Evolutionary conservation across 2,113 vertebrate species (phyloP).

Genomic region (Burhinus bistriatus): DNA sequence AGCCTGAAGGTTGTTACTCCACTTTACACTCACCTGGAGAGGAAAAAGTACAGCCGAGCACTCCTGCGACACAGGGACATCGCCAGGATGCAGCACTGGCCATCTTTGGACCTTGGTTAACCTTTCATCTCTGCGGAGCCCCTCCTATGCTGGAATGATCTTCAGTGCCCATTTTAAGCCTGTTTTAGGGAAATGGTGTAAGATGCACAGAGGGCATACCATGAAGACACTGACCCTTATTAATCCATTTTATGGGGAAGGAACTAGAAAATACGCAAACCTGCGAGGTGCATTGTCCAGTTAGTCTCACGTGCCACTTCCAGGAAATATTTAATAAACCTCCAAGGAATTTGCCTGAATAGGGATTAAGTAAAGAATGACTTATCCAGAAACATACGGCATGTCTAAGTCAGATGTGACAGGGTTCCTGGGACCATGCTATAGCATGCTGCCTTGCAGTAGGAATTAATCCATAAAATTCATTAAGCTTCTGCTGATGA

Average conservation of each 20-base stretch:
- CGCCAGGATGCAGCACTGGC: background rate
- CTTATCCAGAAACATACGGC: background rate
- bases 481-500: background rate
- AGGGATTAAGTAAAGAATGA: background rate
- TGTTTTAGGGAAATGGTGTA: background rate
- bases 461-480: conserved; percentile 5
- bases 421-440: background rate
- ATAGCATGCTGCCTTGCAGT: background rate
- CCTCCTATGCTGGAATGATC: background rate
- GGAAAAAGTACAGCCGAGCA: background rate
- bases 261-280: background rate
- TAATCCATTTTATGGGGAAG: background rate
- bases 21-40: background rate
- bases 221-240: background rate
- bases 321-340: background rate
- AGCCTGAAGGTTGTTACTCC: background rate
- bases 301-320: background rate
- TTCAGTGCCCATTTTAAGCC: background rate
- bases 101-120: background rate
- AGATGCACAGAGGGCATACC: background rate
- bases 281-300: background rate
- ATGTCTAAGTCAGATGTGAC: background rate
- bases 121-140: background rate
- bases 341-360: background rate
- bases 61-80: background rate